These are phyloP conservation scores for Sanderia malayensis DNA, from an alignment of 30 jellyfish, hydroid and myxozoan species.

Conservation along the genomic window DNA sequence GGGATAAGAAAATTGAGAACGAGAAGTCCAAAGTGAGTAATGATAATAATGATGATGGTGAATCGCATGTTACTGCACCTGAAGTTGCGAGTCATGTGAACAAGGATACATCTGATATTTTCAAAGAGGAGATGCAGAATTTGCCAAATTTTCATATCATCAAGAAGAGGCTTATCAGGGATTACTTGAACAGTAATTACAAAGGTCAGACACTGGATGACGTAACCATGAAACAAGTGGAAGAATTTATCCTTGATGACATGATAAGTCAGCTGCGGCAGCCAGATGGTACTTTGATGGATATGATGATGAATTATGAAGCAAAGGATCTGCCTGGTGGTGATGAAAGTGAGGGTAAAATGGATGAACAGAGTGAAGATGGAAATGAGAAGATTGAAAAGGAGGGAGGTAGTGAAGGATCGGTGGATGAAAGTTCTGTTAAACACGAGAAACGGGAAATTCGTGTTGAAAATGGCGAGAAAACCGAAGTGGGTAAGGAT, in stretches of 20 bases:
- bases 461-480: not conserved
- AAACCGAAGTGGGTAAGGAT: not conserved
- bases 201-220: slow-evolving; percentile 38
- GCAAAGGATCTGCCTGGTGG: slow-evolving; percentile 52
- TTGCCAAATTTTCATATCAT: slow-evolving; percentile 40
- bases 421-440: not conserved
- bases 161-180: slow-evolving; percentile 25
- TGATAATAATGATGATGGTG: too few relatives aligned
- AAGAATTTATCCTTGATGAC: slow-evolving; percentile 34
- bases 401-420: not conserved
- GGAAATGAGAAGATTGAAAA: not conserved
- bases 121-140: slow-evolving; percentile 19
- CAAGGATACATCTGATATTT: not conserved
- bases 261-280: slow-evolving; percentile 42
- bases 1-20: not conserved
- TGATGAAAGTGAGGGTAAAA: too few relatives aligned
- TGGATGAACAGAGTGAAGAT: not conserved
- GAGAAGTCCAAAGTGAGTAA: too few relatives aligned
- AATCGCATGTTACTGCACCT: too few relatives aligned
- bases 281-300: slow-evolving; percentile 47
- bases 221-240: slow-evolving; percentile 29
- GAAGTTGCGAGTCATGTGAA: too few relatives aligned
- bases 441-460: not conserved
- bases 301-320: slow-evolving; percentile 36
- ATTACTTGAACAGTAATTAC: slow-evolving; percentile 25